Evolutionary conservation across 2,113 vertebrate genomes (phyloP), one percentile per base, ranked within the genome.

Genomic region (Festucalex cinctus): DNA sequence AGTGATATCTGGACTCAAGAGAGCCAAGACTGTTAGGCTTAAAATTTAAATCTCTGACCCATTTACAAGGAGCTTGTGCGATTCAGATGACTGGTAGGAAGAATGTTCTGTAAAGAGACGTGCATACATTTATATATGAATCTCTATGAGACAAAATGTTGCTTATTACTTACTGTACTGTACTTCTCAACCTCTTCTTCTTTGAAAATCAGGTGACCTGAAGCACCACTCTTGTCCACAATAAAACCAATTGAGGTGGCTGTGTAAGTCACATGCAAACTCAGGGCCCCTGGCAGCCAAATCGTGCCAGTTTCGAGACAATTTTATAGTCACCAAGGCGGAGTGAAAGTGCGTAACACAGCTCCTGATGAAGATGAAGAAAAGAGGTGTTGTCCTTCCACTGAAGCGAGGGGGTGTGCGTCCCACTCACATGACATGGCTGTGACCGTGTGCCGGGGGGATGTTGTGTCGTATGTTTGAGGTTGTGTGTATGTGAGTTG

Each of bases 371-470:
- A 10, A 41, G 43, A 71, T 36, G 32, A 37, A 39, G 36, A 76
- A 26, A n/a, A 54, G 65, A 28, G 65, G 54, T 46, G 54, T 24
- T 74, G 68, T 80, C 81, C 74, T 65, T 17, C 1, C 63, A 60
- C 19, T 9, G 10, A 28, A 9, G 26, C 19, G 41, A 16, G 3
- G 59, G 60, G 58, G 5, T 59, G 64, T 43, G 74, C 48, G 70
- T 75, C 60, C 39, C 1, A 67, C 85, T 90, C 91, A 91, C 90
- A 91, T 92, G 90, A 92, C 85, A 72, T 9, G 74, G 75, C 71
- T 89, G 87, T 91, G 89, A 90, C 86, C 84, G 63, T 89, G 74
- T 87, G 63, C 28, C n/a, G 62, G 39, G 86, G 9, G 46, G 39
- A 39, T 64, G 77, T 75, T 63, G 28, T 79, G 70, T 83, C 74